These are phyloP conservation scores for Chiridota heheva DNA, from an alignment of 35 echinoderm and acorn worm genomes.

Conservation along the genomic window DNA sequence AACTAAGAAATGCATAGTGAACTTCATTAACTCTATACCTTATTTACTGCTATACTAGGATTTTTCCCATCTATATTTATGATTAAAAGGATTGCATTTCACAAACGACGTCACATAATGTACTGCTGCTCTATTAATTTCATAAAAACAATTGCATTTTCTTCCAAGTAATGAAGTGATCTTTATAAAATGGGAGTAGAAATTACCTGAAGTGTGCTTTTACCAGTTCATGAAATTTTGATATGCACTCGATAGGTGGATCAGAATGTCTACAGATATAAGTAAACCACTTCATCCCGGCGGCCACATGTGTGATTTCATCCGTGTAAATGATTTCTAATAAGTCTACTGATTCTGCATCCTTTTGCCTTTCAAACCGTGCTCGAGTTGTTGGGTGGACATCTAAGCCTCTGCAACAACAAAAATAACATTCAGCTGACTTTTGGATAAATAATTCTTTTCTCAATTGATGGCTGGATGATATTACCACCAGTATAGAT, in stretches of 20 bases:
- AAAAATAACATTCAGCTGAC: not conserved
- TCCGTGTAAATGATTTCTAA: constrained; percentile 82
- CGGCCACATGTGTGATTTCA: constrained; percentile 92
- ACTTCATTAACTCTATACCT: no score
- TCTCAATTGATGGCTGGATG: no score
- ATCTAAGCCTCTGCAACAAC: constrained; percentile 67
- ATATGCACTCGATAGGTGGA: constrained; percentile 75
- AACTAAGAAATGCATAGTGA: no score
- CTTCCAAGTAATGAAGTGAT: not conserved
- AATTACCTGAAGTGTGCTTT: constrained; percentile 74
- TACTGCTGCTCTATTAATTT: not conserved
- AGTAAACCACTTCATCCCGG: constrained; percentile 87
- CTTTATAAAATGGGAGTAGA: not conserved
- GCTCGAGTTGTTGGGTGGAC: constrained; percentile 82
- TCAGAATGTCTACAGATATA: constrained; percentile 64
- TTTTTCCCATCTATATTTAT: not conserved
- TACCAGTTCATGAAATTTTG: constrained; percentile 87
- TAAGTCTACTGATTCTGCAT: constrained; percentile 61
- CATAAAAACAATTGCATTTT: not conserved
- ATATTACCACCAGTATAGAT: no score
- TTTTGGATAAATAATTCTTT: not conserved
- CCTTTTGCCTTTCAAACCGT: constrained; percentile 63
- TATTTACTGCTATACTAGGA: no score
- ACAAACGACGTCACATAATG: not conserved
- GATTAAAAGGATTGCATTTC: not conserved